Percentiles rank a stretch among this genome's conserved stretches.
These are phyloP conservation scores for Argentina silus DNA, from an alignment of 2,797 vertebrate genomes.

Conservation along the genomic window DNA sequence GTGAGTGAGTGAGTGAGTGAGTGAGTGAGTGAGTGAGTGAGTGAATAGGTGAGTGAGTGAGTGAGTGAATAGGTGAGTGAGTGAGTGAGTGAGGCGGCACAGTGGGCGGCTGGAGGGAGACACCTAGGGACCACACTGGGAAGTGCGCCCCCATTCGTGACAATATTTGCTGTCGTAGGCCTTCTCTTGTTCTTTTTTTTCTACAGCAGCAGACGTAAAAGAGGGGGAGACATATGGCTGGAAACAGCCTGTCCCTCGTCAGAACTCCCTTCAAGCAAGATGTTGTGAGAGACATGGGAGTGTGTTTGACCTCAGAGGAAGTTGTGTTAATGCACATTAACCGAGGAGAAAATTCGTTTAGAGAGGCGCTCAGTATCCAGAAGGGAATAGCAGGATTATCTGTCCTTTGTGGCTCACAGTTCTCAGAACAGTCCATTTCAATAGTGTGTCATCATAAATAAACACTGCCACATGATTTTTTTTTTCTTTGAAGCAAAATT, in stretches of 20 bases:
- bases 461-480: slow-evolving; percentile 42
- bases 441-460: slow-evolving; percentile 21
- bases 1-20: too few relatives aligned
- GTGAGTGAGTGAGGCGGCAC: too few relatives aligned
- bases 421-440: slow-evolving; percentile 30
- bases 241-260: slow-evolving; percentile 33
- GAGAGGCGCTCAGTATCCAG: slow-evolving; percentile 38
- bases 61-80: too few relatives aligned
- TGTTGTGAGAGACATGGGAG: slow-evolving; percentile 19
- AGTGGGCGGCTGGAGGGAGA: too few relatives aligned
- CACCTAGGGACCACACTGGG: too few relatives aligned
- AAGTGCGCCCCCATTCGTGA: too few relatives aligned
- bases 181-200: neutral
- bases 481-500: slow-evolving; percentile 56
- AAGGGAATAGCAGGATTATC: slow-evolving; percentile 41
- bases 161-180: neutral
- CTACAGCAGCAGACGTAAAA: slow-evolving; percentile 21
- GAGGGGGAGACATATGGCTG: slow-evolving; percentile 41
- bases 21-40: too few relatives aligned
- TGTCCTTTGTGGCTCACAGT: slow-evolving; percentile 26
- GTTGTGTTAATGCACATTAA: slow-evolving; percentile 39
- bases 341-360: slow-evolving; percentile 14
- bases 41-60: too few relatives aligned
- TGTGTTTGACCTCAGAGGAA: slow-evolving; percentile 27
- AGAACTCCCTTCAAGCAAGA: slow-evolving; percentile 29